phyloP scores from a whole-genome alignment of 2,113 vertebrate species.

The Proteles cristata region DNA sequence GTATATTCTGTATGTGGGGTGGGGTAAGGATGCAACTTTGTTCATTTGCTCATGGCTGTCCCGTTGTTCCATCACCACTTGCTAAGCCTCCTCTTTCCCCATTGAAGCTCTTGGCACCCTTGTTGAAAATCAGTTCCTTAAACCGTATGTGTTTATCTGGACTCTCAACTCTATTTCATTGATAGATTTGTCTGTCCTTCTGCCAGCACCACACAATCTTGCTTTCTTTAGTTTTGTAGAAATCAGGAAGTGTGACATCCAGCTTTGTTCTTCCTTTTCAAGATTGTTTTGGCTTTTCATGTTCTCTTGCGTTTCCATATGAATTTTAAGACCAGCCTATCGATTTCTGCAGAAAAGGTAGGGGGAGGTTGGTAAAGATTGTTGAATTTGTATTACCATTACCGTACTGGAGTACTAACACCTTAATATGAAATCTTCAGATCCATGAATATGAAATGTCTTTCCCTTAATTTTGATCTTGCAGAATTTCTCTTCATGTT shows the following conservation, averaged over 20 bases:
- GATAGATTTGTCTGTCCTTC: background rate
- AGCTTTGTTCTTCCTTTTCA: background rate
- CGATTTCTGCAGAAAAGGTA: background rate
- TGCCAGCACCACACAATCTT: background rate
- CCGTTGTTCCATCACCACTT: background rate
- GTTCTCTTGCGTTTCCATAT: background rate
- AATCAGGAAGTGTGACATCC: background rate
- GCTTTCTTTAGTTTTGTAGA: background rate
- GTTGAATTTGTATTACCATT: background rate
- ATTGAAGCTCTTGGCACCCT: background rate
- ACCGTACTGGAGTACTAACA: background rate
- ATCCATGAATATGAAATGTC: background rate
- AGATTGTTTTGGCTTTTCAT: background rate
- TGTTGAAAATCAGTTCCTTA: background rate
- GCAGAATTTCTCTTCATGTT: background rate
- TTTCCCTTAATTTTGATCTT: background rate
- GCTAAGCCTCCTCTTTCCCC: background rate
- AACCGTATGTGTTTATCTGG: background rate
- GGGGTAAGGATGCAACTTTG: background rate
- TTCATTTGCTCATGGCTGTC: too few species aligned
- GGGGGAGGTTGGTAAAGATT: background rate
- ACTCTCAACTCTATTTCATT: background rate
- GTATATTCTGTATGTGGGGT: background rate
- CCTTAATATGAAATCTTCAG: background rate
- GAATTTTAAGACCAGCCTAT: background rate